Conservation (phyloP, 2,113 vertebrate species). For the Tychaedon coryphoeus region DNA sequence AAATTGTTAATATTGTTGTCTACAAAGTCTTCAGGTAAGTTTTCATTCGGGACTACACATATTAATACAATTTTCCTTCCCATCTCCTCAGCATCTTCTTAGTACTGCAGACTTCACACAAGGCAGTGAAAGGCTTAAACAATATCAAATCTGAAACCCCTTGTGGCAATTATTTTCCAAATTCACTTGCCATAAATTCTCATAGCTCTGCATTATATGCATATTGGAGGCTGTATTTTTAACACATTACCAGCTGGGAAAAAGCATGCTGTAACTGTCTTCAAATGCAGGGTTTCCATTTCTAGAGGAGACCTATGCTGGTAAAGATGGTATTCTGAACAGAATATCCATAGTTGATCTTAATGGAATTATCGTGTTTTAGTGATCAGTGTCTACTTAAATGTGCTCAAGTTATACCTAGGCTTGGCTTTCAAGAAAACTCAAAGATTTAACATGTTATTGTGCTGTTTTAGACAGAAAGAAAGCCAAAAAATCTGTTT, state of each 20-base stretch:
- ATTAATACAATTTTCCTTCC: neutral
- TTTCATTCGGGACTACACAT: neutral
- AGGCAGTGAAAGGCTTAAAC: neutral
- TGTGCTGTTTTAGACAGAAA: neutral
- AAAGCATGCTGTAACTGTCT: neutral
- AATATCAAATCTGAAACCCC: neutral
- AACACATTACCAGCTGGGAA: neutral
- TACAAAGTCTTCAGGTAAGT: neutral
- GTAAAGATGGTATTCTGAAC: neutral
- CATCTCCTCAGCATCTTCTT: neutral
- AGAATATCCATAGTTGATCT: neutral
- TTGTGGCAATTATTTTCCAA: neutral
- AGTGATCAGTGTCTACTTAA: neutral
- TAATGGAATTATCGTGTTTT: neutral
- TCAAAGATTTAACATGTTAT: neutral
- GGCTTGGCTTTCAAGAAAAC: neutral
- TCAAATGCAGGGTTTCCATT: neutral
- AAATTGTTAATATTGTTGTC: neutral
- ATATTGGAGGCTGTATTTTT: neutral
- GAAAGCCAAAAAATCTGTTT: neutral
- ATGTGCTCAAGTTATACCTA: neutral
- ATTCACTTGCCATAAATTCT: neutral
- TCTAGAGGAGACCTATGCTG: neutral
- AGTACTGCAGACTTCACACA: neutral
- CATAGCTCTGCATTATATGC: neutral